Conservation (phyloP, 2,113 vertebrate genomes). For the Dromas ardeola region DNA sequence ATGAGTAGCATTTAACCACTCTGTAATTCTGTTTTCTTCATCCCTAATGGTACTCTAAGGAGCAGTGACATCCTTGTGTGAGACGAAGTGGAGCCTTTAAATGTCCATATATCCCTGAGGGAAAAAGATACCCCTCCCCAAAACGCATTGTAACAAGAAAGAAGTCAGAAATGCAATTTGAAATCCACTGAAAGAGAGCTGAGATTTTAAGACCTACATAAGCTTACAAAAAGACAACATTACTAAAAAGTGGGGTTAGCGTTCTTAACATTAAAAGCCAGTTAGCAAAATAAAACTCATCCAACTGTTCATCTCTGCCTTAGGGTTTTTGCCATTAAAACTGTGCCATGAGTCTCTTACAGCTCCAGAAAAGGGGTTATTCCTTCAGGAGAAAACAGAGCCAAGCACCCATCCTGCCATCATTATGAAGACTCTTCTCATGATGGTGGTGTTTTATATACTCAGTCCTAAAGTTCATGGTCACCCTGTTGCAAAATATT, state of each 20-base stretch:
- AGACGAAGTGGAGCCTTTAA: neutral
- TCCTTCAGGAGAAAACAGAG: neutral
- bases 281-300: neutral
- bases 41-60: neutral
- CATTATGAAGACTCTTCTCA: rapidly evolving
- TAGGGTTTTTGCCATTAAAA: neutral
- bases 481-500: neutral
- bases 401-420: neutral
- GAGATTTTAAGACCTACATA: neutral
- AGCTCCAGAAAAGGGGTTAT: neutral
- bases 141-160: neutral
- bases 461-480: neutral
- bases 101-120: neutral
- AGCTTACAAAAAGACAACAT: neutral
- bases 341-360: neutral
- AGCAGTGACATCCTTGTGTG: neutral
- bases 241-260: neutral
- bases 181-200: neutral
- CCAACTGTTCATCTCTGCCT: neutral
- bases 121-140: neutral
- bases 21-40: neutral
- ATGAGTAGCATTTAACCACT: neutral
- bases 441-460: neutral
- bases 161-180: neutral
- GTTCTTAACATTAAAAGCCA: neutral